A percentile compares a stretch with the other conserved stretches of the same genome.
phyloP scores from a whole-genome alignment of 2,888 invertebrate genomes.

The Nomada lathburiana region DNA sequence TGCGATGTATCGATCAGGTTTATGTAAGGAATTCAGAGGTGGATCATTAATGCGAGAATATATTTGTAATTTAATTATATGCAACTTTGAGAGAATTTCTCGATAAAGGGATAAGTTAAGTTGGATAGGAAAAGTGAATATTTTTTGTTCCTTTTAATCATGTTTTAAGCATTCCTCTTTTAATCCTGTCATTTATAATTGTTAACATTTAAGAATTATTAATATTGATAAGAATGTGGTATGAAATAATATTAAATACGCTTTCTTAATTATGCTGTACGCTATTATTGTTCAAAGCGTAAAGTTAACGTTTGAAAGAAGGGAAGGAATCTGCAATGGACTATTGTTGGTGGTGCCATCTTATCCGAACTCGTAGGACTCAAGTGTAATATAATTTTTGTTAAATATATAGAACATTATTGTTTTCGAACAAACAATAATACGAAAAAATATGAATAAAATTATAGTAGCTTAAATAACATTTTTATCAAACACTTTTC shows the following conservation, averaged over 20 bases:
- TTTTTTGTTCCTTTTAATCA: too few species aligned
- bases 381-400: background rate
- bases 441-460: background rate
- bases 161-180: too few species aligned
- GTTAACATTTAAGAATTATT: too few species aligned
- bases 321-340: conserved; percentile 1
- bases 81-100: too few species aligned
- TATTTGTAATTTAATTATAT: too few species aligned
- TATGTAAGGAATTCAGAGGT: background rate
- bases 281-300: background rate
- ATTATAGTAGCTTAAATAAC: background rate
- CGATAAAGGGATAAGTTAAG: too few species aligned
- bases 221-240: too few species aligned
- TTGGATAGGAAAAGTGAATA: too few species aligned
- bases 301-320: background rate
- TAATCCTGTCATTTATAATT: too few species aligned
- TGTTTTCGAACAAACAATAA: background rate
- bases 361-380: background rate
- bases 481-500: background rate
- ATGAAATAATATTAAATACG: too few species aligned
- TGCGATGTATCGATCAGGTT: background rate
- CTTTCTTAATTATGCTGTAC: too few species aligned
- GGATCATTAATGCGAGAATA: too few species aligned
- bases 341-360: conserved; percentile 45
- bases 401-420: background rate